Evolutionary conservation across 2,113 vertebrate species (phyloP).

Genomic region (Psilopogon haemacephalus): DNA sequence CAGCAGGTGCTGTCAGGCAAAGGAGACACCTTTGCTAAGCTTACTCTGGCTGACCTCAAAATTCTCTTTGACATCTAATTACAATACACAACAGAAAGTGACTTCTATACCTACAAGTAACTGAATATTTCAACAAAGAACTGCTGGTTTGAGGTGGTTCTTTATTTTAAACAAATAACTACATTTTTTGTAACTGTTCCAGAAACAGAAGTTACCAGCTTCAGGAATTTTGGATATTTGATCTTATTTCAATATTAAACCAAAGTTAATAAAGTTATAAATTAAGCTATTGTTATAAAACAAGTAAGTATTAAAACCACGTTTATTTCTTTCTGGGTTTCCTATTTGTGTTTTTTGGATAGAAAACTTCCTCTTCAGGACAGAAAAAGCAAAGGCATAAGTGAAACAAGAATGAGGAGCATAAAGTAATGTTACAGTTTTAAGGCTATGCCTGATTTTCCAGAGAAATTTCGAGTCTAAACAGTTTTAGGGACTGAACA

Average conservation of each 20-base stretch:
- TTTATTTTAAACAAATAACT: background rate
- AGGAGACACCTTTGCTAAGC: conserved; percentile 81
- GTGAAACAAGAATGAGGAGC: background rate
- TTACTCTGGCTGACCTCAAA: conserved; percentile 90
- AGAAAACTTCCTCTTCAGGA: background rate
- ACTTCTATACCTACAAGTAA: background rate
- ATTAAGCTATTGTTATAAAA: background rate
- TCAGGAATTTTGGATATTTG: background rate
- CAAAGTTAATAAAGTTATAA: background rate
- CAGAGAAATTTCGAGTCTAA: no score
- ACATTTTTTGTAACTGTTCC: background rate
- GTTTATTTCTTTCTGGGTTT: background rate
- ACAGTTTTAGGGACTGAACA: no score
- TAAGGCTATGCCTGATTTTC: no score
- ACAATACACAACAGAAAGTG: background rate
- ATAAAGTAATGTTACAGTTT: background rate
- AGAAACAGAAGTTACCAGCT: background rate
- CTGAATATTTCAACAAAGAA: background rate
- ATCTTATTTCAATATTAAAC: background rate
- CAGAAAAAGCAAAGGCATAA: background rate
- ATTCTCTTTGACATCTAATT: conserved; percentile 84
- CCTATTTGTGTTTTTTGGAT: background rate
- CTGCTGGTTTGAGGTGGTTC: background rate
- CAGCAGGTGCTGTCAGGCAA: conserved; percentile 90
- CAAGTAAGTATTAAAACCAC: background rate